Evolutionary conservation across 2,888 invertebrate genomes (phyloP).

Genomic region (Cataglyphis livida): DNA sequence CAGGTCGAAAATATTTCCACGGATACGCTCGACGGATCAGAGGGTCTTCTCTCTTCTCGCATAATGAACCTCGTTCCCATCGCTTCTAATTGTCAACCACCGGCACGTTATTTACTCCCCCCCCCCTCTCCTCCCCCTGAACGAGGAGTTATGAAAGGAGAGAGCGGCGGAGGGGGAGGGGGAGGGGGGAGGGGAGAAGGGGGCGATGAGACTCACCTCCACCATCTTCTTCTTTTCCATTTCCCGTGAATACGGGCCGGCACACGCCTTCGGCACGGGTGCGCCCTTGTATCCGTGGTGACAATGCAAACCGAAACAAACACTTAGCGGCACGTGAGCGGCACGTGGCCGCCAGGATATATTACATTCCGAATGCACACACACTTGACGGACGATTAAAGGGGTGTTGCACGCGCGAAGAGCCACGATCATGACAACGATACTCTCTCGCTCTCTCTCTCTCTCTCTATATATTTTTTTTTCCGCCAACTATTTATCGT

Average conservation of each 20-base stretch:
- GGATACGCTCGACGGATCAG: conserved; percentile 36
- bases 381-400: conserved; percentile 84
- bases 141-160: conserved; percentile 78
- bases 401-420: conserved; percentile 75
- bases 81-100: conserved; percentile 74
- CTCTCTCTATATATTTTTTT: conserved; percentile 1
- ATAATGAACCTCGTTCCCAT: conserved; percentile 75
- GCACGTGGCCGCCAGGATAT: conserved; percentile 87
- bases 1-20: conserved; percentile 31
- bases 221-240: background rate
- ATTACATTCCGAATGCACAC: conserved; percentile 85
- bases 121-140: conserved; percentile 67
- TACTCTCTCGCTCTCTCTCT: conserved; percentile 15
- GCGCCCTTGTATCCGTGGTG: conserved; percentile 82
- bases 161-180: background rate
- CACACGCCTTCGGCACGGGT: conserved; percentile 52
- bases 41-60: conserved; percentile 21
- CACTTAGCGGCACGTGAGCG: conserved; percentile 84
- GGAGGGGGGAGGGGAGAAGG: background rate
- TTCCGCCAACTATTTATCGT: conserved; percentile 26
- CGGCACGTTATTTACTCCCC: conserved; percentile 78
- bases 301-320: conserved; percentile 86
- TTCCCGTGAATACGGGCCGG: conserved; percentile 34
- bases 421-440: conserved; percentile 74
- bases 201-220: background rate